These are phyloP conservation scores for Drosophila anomalipes DNA, from an alignment of 2,888 invertebrate genomes.

Conservation along the genomic window DNA sequence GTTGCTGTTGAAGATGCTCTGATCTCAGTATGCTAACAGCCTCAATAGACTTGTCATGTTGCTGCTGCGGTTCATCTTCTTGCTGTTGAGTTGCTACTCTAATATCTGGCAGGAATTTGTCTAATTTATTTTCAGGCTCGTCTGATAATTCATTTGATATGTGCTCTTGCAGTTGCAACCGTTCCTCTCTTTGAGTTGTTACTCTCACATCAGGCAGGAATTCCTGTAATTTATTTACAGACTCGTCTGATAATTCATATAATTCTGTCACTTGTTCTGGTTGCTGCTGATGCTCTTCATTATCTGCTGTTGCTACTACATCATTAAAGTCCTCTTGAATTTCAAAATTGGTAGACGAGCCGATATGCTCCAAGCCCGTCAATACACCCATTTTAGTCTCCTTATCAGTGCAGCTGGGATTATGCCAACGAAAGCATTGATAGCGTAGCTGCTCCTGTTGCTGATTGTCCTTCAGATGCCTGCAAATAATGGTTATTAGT, in stretches of 20 bases:
- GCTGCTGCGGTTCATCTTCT: neutral
- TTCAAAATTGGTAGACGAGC: constrained; percentile 1
- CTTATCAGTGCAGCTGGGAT: constrained; percentile 31
- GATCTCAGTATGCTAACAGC: neutral
- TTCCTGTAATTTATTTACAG: neutral
- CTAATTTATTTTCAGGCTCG: neutral
- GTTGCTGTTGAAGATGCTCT: constrained; percentile 8
- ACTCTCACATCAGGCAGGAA: neutral
- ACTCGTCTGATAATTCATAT: neutral
- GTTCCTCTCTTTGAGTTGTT: neutral
- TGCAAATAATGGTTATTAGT: neutral
- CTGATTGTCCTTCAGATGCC: neutral
- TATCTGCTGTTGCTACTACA: neutral
- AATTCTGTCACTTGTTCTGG: neutral
- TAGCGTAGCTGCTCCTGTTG: constrained; percentile 9
- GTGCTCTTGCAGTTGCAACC: too few species aligned
- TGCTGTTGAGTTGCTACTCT: neutral
- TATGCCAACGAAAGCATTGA: constrained; percentile 57
- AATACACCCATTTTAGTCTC: constrained; percentile 36
- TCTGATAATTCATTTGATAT: neutral
- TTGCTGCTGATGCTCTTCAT: neutral
- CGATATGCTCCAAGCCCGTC: constrained; percentile 2
- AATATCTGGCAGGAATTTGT: neutral
- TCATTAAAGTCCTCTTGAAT: constrained; percentile 8
- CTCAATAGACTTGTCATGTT: neutral